phyloP scores from a whole-genome alignment of 2,888 invertebrate species.

The Heliconius charithonia region DNA sequence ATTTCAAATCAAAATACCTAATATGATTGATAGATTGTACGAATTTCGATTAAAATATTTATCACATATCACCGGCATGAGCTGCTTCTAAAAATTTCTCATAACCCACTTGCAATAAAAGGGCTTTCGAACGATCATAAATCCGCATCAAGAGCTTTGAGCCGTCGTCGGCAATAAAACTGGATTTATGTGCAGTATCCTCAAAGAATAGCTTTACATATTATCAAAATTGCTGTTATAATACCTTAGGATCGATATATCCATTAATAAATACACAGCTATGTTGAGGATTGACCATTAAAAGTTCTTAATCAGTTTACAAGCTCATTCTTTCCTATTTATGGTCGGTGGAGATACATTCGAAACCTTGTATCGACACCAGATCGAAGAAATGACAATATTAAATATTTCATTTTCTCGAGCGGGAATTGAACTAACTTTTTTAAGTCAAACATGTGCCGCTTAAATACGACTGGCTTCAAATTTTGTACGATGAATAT shows the following conservation, averaged over 20 bases:
- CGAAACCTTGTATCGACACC: background rate
- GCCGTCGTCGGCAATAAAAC: slow-evolving; percentile 41
- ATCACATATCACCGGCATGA: background rate
- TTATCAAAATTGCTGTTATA: slow-evolving; percentile 34
- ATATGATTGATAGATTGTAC: background rate
- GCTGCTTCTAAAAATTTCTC: slow-evolving; percentile 20
- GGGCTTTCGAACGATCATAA: slow-evolving; percentile 41
- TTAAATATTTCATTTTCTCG: too few species aligned
- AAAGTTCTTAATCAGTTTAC: background rate
- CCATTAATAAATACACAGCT: slow-evolving; percentile 11
- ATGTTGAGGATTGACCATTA: background rate
- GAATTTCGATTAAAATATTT: background rate
- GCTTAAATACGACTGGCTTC: too few species aligned
- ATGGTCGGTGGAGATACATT: background rate
- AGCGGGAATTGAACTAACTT: too few species aligned
- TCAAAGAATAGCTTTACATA: slow-evolving; percentile 40
- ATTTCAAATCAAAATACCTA: background rate
- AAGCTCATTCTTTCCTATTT: background rate
- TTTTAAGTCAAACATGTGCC: too few species aligned
- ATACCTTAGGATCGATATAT: slow-evolving; percentile 11
- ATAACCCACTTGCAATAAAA: slow-evolving; percentile 35
- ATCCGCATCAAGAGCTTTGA: slow-evolving; percentile 43
- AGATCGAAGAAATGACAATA: too few species aligned
- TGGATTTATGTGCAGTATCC: slow-evolving; percentile 40
- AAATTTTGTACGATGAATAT: too few species aligned